Conservation (phyloP, 2,888 invertebrate genomes). For the Ochlodes sylvanus region DNA sequence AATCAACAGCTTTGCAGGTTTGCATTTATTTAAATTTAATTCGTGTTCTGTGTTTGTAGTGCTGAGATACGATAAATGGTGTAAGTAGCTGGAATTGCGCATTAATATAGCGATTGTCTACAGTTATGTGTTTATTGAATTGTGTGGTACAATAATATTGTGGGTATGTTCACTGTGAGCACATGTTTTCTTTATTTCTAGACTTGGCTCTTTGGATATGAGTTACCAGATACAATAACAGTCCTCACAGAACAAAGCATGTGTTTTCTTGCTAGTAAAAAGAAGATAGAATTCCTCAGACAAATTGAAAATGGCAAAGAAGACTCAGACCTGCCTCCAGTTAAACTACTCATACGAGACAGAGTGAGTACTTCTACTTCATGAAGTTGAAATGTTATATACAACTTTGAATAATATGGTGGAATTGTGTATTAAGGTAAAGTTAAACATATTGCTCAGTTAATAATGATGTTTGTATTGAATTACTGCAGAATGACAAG, state of each 20-base stretch:
- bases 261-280: conserved; percentile 97
- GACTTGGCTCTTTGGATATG: conserved; percentile 99
- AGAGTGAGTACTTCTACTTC: conserved; percentile 90
- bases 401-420: conserved; percentile 6
- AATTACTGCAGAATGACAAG: conserved; percentile 89
- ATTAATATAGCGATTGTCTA: neutral
- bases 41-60: conserved; percentile 18
- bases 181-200: conserved; percentile 58
- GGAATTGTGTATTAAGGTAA: neutral
- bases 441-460: neutral
- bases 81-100: neutral
- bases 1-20: conserved; percentile 97
- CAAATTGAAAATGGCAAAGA: conserved; percentile 94
- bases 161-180: conserved; percentile 5
- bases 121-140: neutral
- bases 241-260: conserved; percentile 94
- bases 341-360: conserved; percentile 95
- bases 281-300: conserved; percentile 98
- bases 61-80: neutral
- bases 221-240: conserved; percentile 97
- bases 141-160: conserved; percentile 18
- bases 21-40: conserved; percentile 38
- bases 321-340: conserved; percentile 91
- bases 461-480: conserved; percentile 13
- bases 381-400: neutral